phyloP scores from a whole-genome alignment of 2,797 vertebrate species.

The Rhynchonycteris naso region DNA sequence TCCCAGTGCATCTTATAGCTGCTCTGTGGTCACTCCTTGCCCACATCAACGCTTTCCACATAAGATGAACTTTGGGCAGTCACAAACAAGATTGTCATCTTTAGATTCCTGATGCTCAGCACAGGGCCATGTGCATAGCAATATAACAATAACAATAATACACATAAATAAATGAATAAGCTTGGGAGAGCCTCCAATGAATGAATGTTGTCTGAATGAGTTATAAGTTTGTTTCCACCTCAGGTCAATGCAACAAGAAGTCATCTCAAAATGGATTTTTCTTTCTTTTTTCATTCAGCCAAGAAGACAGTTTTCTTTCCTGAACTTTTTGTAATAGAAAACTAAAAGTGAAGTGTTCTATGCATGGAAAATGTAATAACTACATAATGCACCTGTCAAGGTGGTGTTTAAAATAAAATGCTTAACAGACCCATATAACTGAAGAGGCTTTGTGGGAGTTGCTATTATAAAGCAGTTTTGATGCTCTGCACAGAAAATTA shows the following conservation, averaged over 20 bases:
- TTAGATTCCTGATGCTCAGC: not conserved
- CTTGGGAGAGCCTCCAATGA: not conserved
- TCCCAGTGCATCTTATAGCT: not conserved
- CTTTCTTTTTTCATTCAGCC: slow-evolving; percentile 48
- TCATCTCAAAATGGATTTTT: slow-evolving; percentile 50
- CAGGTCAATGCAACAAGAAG: slow-evolving; percentile 38
- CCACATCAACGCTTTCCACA: not conserved
- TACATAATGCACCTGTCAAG: slow-evolving; percentile 79
- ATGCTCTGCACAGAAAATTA: slow-evolving; percentile 65
- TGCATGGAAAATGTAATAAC: slow-evolving; percentile 73
- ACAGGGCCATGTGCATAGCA: not conserved
- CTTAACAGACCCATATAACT: slow-evolving; percentile 68
- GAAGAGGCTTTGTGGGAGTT: slow-evolving; percentile 75
- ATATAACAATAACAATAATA: not conserved
- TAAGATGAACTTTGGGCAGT: not conserved
- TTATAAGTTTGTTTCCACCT: slow-evolving; percentile 38
- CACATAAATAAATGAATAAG: slow-evolving; percentile 2
- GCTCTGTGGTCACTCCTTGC: not conserved
- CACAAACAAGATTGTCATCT: not conserved
- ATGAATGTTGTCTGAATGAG: slow-evolving; percentile 51
- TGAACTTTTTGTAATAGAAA: slow-evolving; percentile 67
- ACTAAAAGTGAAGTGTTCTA: slow-evolving; percentile 67
- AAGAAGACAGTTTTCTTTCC: slow-evolving; percentile 42
- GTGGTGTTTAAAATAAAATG: slow-evolving; percentile 76
- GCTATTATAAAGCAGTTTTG: slow-evolving; percentile 74